Evolutionary conservation across 2,797 vertebrate genomes (phyloP).

Genomic region (Emydoidea blandingii): DNA sequence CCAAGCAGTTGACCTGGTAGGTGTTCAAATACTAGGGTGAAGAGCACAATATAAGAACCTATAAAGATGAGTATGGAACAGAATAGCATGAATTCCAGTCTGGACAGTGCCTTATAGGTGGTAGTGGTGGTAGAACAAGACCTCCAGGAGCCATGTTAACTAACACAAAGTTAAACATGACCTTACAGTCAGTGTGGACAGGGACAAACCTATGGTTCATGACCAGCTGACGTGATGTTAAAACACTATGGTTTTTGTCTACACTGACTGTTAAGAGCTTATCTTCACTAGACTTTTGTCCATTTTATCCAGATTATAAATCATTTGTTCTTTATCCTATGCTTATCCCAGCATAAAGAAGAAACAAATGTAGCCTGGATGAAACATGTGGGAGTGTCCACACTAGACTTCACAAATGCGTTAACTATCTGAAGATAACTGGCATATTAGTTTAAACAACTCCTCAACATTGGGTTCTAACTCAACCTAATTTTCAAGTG

Average conservation of each 20-base stretch:
- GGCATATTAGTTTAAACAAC: neutral
- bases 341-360: neutral
- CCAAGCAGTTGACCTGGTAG: neutral
- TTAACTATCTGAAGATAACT: neutral
- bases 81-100: neutral
- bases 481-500: neutral
- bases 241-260: neutral
- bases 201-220: neutral
- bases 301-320: neutral
- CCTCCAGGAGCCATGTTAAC: conserved; percentile 26
- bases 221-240: neutral
- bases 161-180: conserved; percentile 19
- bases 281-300: accelerated
- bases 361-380: neutral
- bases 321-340: neutral
- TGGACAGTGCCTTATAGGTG: conserved; percentile 25
- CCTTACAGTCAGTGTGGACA: neutral
- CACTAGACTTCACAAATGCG: neutral
- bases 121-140: neutral
- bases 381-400: neutral
- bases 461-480: neutral
- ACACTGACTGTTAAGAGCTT: neutral
- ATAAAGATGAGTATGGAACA: neutral
- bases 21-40: neutral
- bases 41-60: neutral